Conservation (phyloP, 2,113 vertebrate genomes). For the Triplophysa tibetana region DNA sequence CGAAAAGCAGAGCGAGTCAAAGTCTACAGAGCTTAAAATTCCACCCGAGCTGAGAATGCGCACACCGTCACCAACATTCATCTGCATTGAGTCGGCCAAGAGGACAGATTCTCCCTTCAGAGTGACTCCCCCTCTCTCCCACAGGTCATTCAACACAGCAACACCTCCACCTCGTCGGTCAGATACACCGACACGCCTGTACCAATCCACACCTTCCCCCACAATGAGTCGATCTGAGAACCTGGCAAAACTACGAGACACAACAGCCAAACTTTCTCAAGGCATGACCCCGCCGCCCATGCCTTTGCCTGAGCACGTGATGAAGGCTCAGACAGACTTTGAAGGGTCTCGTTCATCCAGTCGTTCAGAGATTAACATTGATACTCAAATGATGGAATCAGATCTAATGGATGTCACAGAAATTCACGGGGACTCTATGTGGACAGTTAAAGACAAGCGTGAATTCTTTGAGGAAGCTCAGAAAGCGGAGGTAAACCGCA, state of each 20-base stretch:
- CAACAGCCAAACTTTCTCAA: constrained; percentile 78
- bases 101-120: constrained; percentile 73
- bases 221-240: constrained; percentile 80
- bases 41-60: constrained; percentile 77
- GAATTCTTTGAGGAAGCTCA: constrained; percentile 79
- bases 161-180: constrained; percentile 70
- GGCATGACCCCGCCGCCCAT: constrained; percentile 60
- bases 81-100: constrained; percentile 85
- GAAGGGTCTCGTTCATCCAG: constrained; percentile 72
- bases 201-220: constrained; percentile 73
- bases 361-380: constrained; percentile 71
- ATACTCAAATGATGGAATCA: constrained; percentile 61
- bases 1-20: constrained; percentile 58
- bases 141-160: constrained; percentile 67
- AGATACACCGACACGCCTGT: constrained; percentile 64
- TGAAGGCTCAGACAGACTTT: constrained; percentile 70
- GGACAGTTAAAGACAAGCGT: constrained; percentile 75
- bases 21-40: constrained; percentile 63
- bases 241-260: constrained; percentile 80
- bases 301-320: constrained; percentile 55
- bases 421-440: constrained; percentile 68
- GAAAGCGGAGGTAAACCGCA: constrained; percentile 71
- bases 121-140: constrained; percentile 69
- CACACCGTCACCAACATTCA: constrained; percentile 85
- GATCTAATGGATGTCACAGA: constrained; percentile 60